A percentile compares a stretch with the other conserved stretches of the same genome.
Conservation (phyloP, 2,888 invertebrate species). For the Acleris literana region DNA sequence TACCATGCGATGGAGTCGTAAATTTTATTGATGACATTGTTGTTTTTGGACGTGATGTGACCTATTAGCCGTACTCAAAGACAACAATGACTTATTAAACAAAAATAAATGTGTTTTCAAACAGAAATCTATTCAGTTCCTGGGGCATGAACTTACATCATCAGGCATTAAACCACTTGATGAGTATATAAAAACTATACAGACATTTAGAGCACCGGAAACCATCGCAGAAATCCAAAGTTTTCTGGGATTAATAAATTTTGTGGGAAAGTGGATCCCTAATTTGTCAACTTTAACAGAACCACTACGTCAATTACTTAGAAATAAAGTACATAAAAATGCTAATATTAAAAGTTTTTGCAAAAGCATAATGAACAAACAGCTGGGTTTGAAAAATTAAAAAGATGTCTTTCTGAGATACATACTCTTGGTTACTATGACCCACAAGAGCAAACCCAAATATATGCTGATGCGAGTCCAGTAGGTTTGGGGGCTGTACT, state of each 20-base stretch:
- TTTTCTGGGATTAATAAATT: neutral
- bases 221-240: neutral
- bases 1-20: neutral
- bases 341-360: no score
- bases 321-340: no score
- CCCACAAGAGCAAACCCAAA: no score
- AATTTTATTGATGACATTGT: conserved; percentile 3
- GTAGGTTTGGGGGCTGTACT: no score
- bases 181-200: neutral
- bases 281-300: no score
- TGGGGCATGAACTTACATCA: neutral
- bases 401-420: no score
- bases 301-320: no score
- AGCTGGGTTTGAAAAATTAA: no score
- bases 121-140: neutral
- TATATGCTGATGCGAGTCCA: no score
- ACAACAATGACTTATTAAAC: neutral
- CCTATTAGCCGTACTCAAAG: neutral
- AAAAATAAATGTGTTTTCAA: neutral
- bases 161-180: neutral
- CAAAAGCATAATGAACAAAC: no score
- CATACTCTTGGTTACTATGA: no score
- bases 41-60: neutral
- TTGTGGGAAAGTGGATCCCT: neutral
- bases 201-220: neutral